A percentile compares a stretch with the other conserved stretches of the same genome.
phyloP scores from a whole-genome alignment of 2,888 invertebrate genomes.

The Nomada fabriciana region DNA sequence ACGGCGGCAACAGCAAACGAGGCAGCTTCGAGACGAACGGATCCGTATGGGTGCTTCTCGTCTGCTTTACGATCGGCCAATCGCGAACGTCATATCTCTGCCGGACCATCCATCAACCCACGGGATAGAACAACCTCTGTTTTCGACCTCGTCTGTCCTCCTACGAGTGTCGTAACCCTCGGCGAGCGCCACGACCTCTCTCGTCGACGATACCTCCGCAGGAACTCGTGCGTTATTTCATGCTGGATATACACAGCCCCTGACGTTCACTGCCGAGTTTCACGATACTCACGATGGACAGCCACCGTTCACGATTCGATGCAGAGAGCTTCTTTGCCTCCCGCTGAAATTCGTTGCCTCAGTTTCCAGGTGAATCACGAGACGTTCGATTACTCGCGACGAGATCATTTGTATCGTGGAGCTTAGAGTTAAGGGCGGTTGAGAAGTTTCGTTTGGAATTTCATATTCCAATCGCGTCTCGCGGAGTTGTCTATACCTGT shows the following conservation, averaged over 20 bases:
- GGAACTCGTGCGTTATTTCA: conserved; percentile 50
- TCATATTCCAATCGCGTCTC: too few relatives aligned
- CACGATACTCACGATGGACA: conserved; percentile 10
- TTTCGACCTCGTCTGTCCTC: conserved; percentile 70
- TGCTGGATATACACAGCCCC: conserved; percentile 46
- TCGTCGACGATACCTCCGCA: conserved; percentile 59
- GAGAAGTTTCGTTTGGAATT: too few relatives aligned
- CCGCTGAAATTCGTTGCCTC: too few relatives aligned
- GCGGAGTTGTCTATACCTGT: too few relatives aligned
- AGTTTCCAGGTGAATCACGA: too few relatives aligned
- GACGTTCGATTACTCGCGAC: too few relatives aligned
- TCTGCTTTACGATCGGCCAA: conserved; percentile 72
- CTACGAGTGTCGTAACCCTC: conserved; percentile 75
- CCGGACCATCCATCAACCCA: conserved; percentile 75
- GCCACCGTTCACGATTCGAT: neutral
- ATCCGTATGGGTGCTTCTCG: conserved; percentile 65
- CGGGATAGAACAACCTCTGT: conserved; percentile 72
- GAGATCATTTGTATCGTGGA: too few relatives aligned
- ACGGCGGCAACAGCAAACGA: conserved; percentile 18
- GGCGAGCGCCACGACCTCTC: conserved; percentile 63
- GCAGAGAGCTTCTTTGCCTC: neutral
- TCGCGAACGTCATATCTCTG: conserved; percentile 72
- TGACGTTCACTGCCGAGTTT: neutral
- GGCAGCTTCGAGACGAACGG: conserved; percentile 37
- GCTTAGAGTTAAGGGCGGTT: too few relatives aligned